Evolutionary conservation across 2,888 invertebrate genomes (phyloP).

Genomic region (Drosophila aldrichi): DNA sequence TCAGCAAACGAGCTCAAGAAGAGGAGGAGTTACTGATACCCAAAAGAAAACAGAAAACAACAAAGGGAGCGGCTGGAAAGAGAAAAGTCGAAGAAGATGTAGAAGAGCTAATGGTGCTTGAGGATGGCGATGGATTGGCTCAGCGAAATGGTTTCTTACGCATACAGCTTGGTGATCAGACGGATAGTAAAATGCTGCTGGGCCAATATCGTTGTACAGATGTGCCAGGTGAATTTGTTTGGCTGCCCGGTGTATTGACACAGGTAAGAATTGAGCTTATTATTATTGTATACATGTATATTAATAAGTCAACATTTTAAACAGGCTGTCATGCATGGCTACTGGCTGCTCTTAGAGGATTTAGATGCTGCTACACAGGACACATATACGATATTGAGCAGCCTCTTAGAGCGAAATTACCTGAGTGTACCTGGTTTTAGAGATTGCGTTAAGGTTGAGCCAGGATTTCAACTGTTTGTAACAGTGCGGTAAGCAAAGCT

Average conservation of each 20-base stretch:
- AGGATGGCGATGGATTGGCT: constrained; percentile 35
- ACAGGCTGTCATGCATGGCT: constrained; percentile 92
- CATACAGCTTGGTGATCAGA: constrained; percentile 98
- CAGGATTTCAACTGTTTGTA: constrained; percentile 96
- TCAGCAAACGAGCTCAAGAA: constrained; percentile 30
- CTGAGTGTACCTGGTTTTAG: constrained; percentile 95
- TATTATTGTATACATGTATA: background rate
- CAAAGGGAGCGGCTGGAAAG: constrained; percentile 48
- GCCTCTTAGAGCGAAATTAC: constrained; percentile 92
- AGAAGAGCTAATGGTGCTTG: constrained; percentile 54
- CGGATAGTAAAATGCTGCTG: constrained; percentile 96
- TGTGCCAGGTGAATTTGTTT: constrained; percentile 98
- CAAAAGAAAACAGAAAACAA: constrained; percentile 47
- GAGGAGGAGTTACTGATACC: constrained; percentile 55
- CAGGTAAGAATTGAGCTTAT: constrained; percentile 86
- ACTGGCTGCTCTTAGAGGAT: constrained; percentile 98
- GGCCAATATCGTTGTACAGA: constrained; percentile 95
- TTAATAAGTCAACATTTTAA: background rate
- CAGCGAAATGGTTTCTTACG: constrained; percentile 88
- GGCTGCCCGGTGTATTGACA: constrained; percentile 97
- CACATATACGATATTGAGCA: constrained; percentile 94
- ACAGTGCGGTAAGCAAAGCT: constrained; percentile 90
- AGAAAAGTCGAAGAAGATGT: constrained; percentile 56
- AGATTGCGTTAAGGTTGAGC: constrained; percentile 91
- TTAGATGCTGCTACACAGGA: constrained; percentile 97